phyloP scores from a whole-genome alignment of 2,113 vertebrate species.

The Zosterops lateralis region DNA sequence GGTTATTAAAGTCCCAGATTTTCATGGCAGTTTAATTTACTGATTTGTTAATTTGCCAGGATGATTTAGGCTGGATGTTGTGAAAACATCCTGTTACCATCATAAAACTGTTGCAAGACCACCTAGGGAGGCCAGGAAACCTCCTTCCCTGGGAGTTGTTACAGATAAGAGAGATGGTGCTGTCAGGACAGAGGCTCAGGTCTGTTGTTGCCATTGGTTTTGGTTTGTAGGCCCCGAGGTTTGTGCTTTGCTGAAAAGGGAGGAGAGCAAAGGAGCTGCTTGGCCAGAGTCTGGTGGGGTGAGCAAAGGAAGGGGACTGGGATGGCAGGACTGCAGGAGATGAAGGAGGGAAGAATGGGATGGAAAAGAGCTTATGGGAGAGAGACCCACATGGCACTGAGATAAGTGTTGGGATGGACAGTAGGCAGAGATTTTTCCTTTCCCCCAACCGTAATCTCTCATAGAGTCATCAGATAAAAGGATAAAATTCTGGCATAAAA shows the following conservation, averaged over 20 bases:
- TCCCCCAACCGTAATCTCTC: fast-evolving
- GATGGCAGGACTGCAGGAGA: neutral
- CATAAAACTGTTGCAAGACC: conserved; percentile 24
- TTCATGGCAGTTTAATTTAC: conserved; percentile 42
- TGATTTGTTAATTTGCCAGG: conserved; percentile 45
- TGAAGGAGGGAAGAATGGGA: neutral
- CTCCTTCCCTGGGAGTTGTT: neutral
- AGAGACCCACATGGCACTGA: neutral
- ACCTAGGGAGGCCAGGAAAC: conserved; percentile 21
- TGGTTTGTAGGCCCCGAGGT: neutral
- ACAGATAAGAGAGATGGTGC: neutral
- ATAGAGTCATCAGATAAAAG: neutral
- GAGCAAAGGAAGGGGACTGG: neutral
- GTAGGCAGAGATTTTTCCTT: neutral
- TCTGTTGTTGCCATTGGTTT: neutral
- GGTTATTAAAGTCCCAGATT: conserved; percentile 30
- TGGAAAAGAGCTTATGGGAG: neutral
- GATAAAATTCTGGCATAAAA: neutral
- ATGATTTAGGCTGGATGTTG: conserved; percentile 42
- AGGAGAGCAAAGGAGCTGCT: neutral
- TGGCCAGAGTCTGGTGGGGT: neutral
- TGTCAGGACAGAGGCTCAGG: neutral
- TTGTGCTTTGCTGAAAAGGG: neutral
- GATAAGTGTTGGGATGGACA: neutral
- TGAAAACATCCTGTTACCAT: conserved; percentile 41